Conservation (phyloP, 2,113 vertebrate genomes). For the Rynchops niger region DNA sequence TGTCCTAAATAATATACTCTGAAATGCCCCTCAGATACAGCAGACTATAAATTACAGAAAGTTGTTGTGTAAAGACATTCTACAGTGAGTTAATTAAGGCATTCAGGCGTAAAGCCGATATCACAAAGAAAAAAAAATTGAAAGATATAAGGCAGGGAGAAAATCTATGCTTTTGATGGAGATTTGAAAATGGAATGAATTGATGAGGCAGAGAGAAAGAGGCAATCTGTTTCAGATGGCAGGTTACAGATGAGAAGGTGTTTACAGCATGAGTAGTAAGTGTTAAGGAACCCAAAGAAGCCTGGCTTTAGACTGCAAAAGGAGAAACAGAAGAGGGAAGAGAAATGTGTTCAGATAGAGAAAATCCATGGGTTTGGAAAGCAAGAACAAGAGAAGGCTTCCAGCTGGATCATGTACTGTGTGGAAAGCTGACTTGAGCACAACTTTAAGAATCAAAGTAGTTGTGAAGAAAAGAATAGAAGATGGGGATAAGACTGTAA, state of each 20-base stretch:
- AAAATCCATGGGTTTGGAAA: background rate
- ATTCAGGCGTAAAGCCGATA: conserved; percentile 12
- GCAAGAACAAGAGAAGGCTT: background rate
- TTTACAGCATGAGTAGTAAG: background rate
- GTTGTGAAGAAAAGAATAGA: background rate
- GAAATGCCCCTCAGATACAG: background rate
- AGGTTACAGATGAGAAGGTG: conserved; percentile 38
- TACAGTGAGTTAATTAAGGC: conserved; percentile 28
- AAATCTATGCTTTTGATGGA: conserved; percentile 16
- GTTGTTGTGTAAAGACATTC: background rate
- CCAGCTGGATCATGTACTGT: background rate
- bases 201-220: conserved; percentile 15
- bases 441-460: background rate
- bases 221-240: conserved; percentile 26
- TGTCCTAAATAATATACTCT: background rate
- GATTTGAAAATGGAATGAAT: conserved; percentile 11
- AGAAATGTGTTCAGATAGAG: background rate
- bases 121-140: background rate
- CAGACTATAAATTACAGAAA: conserved; percentile 7
- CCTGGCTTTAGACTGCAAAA: background rate
- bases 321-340: background rate
- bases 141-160: background rate
- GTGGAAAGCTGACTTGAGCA: background rate
- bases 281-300: conserved; percentile 13
- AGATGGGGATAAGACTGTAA: background rate